Evolutionary conservation across 2,888 invertebrate species (phyloP), one percentile per base, ranked within the genome.

Genomic region (Diaprepes abbreviatus): DNA sequence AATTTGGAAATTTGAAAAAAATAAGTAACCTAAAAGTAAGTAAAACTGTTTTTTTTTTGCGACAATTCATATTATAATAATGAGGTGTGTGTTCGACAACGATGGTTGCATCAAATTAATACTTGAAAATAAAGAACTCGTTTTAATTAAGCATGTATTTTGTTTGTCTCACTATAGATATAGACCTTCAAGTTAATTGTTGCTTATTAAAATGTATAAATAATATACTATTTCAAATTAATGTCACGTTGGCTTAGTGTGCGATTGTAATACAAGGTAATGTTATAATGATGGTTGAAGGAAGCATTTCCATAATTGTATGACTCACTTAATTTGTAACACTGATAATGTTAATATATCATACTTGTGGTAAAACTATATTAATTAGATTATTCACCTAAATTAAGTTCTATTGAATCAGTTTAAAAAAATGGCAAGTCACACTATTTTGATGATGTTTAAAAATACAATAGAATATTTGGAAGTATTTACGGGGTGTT

Each of bases 181-280:
- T 24, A 50, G 48, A 40, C 57, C 57, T 57, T 57, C 38, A 57
- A 36, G 24, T 57, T 57, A 57, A 57, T 57, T 24, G 24, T 57
- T 38, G 7, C 55, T 40, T 38, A 57, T 57, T 57, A 38, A 36
- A 55, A 38, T 38, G 33, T 16, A 57, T 24, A 57, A 57, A 40
- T 38, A 57, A 21, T 57, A 57, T 55, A 36, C 55, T 38, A 57
- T 24, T 57, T 57, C 6, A 57, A 57, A 57, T 57, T 38, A 38
- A n/a, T 38, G 40, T 57, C 57, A 57, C 38, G 57, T 38, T 57
- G 36, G n/a, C 38, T 24, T 38, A 3, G 38, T 57, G 24, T 57
- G 57, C 57, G 38, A 40, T 17, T 38, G 57, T 35, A n/a, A n/a
- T 48, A 60, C 62, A 33, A 48, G 45, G 35, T 48, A 60, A 60